Base-by-base conservation (phyloP, 2,797 vertebrate species). In the Craterocephalus amniculus region DNA sequence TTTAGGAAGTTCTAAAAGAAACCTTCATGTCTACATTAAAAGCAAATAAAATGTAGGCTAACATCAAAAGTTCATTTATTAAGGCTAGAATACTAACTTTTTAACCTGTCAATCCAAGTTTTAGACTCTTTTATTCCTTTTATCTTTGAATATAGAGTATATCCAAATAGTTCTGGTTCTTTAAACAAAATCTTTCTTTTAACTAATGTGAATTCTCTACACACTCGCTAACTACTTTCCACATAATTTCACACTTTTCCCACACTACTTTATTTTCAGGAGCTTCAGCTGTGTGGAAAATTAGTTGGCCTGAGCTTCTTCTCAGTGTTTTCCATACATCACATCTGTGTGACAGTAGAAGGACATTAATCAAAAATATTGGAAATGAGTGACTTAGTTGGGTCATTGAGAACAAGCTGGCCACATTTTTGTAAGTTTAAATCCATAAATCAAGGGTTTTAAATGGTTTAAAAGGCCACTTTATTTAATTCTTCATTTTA, bases 381-480 rank as follows among this genome's bases (percentile, higher is more conserved):
- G 24, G 12, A 13, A 51, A 67, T 31, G n/a, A 20, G 26, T 58
- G 49, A 29, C 58, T 63, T 58, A 66, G 27, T 48, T 10, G 62
- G 20, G 56, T 38, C 29, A 40, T 35, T 64, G 18, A 43, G 14
- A 79, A 31, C 34, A 24, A 6, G 40, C 12, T 36, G 8, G 9
- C 18, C 35, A 20, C 29, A 20, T 52, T 54, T 34, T 61, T 54
- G 12, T 6, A 38, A 22, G 11, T 66, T 52, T 24, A 62, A 56
- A 61, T 6, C 22, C 6, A 31, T 10, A 57, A 67, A 38, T 26
- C 34, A 14, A 24, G 48, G 7, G n/a, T 10, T 10, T 32, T 29
- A n/a, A 27, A 38, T 61, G 26, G 18, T 55, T 72, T 76, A 6
- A 55, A 20, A 59, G 27, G 29, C 5, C 59, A 22, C 36, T 70